phyloP scores from a whole-genome alignment of 1,140 invertebrate species.

The Listronotus bonariensis region DNA sequence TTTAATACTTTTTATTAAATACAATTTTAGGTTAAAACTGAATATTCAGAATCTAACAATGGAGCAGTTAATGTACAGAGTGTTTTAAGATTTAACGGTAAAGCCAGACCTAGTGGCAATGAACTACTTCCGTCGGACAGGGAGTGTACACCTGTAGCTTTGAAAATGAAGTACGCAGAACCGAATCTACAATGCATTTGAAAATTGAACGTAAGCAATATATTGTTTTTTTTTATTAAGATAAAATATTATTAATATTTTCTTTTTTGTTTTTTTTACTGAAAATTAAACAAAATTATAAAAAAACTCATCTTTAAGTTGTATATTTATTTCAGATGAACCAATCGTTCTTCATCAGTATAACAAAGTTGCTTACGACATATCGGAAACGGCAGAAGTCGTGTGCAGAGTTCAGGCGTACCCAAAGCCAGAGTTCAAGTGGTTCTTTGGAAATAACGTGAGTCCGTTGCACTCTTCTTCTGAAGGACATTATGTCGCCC shows the following conservation, averaged over 20 bases:
- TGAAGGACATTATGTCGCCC: slow-evolving; percentile 86
- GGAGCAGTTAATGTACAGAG: slow-evolving; percentile 83
- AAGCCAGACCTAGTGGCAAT: slow-evolving; percentile 72
- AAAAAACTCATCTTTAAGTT: too few species aligned
- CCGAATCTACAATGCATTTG: slow-evolving; percentile 85
- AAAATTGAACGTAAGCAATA: slow-evolving; percentile 88
- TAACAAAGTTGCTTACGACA: slow-evolving; percentile 86
- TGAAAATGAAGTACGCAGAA: slow-evolving; percentile 85
- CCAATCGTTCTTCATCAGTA: slow-evolving; percentile 84
- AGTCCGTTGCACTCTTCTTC: slow-evolving; percentile 74
- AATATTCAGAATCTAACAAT: slow-evolving; percentile 73
- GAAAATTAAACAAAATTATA: too few species aligned
- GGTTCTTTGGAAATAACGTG: slow-evolving; percentile 78
- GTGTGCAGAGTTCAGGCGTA: slow-evolving; percentile 89
- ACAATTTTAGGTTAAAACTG: slow-evolving; percentile 64
- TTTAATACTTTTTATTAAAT: too few species aligned
- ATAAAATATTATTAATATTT: too few species aligned
- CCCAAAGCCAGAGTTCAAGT: slow-evolving; percentile 90
- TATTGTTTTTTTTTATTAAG: neutral
- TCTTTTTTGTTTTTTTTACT: too few species aligned
- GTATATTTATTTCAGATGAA: slow-evolving; percentile 65
- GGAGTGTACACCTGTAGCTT: slow-evolving; percentile 85
- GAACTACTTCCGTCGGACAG: slow-evolving; percentile 80
- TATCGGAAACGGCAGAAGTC: slow-evolving; percentile 81
- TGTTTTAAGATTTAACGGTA: slow-evolving; percentile 78